Base-by-base conservation (phyloP, 2,113 vertebrate genomes). In the Mustela nigripes region DNA sequence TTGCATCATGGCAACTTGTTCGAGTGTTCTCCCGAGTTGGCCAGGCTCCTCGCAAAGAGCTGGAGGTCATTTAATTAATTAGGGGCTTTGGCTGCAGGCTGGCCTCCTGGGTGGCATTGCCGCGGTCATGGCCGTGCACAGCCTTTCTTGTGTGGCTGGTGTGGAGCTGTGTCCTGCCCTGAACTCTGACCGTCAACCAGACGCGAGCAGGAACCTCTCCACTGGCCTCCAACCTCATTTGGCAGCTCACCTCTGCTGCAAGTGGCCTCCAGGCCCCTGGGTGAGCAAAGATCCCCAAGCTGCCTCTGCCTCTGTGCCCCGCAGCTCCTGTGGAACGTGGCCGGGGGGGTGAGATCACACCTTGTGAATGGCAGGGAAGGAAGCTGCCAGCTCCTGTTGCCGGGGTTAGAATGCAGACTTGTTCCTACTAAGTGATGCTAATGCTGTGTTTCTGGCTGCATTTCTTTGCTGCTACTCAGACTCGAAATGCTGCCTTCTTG, bases 1-100 rank as follows among this genome's bases (percentile, higher is more conserved):
- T 97, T 94, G 93, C 81, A 83, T 96, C 0, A 78, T 4, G 0
- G 50, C 93, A 95, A 1, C 93, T 96, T 87, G 48, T 45, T 48
- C 1, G 2, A 58, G 91, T 79, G 48, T 26, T 81, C 48, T 42
- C 85, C 63, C 2, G 69, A 33, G 86, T 90, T 97, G 97, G 86
- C 97, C 45, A 65, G 84, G 4, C 0, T 88, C 74, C 42, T 89
- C 42, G 58, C 94, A 78, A 87, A 80, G 89, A 50, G 71, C 93
- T 4, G 42, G 92, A 93, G 91, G 87, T 73, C 4, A 22, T 79
- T 98, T 96, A 96, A 96, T 98, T 97, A 97, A 98, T 98, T 93
- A 97, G 92, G 53, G 86, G 91, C 89, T 98, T 98, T 97, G 95
- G 91, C 97, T 94, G 83, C 67, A 79, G 95, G 82, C 53, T 96